Conservation (phyloP, 2,113 vertebrate species). For the Bubo bubo region DNA sequence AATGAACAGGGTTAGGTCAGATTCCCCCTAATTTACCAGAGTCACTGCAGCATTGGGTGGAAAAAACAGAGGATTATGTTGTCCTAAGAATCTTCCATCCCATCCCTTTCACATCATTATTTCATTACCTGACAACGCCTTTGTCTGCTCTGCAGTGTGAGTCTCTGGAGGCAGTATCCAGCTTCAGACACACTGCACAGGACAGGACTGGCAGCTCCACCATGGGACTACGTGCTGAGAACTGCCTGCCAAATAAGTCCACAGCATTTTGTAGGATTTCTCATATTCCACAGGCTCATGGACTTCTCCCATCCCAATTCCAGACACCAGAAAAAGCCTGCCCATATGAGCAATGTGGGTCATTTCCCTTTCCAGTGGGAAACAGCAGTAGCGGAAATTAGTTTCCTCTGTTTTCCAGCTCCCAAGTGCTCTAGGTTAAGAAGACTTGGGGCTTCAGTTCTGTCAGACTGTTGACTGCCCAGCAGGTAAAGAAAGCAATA, state of each 20-base stretch:
- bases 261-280: not conserved
- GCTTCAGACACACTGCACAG: not conserved
- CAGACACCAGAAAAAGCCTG: not conserved
- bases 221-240: not conserved
- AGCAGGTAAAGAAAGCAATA: constrained; percentile 10
- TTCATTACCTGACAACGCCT: not conserved
- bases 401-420: not conserved
- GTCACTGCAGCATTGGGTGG: not conserved
- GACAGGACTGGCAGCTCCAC: not conserved
- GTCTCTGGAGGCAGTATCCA: not conserved
- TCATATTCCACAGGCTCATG: not conserved
- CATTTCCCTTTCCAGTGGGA: not conserved
- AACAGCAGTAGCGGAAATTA: not conserved
- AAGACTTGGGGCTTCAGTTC: not conserved
- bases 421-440: not conserved
- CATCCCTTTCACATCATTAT: not conserved
- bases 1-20: not conserved
- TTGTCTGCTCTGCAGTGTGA: not conserved
- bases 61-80: not conserved
- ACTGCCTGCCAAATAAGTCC: not conserved
- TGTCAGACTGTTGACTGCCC: not conserved
- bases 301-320: not conserved
- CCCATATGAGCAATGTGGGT: not conserved
- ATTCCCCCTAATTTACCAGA: not conserved
- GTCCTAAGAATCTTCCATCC: not conserved